Percentiles rank a stretch among this genome's conserved stretches.
phyloP scores from a whole-genome alignment of 2,113 vertebrate species.

The Hippopotamus amphibius region DNA sequence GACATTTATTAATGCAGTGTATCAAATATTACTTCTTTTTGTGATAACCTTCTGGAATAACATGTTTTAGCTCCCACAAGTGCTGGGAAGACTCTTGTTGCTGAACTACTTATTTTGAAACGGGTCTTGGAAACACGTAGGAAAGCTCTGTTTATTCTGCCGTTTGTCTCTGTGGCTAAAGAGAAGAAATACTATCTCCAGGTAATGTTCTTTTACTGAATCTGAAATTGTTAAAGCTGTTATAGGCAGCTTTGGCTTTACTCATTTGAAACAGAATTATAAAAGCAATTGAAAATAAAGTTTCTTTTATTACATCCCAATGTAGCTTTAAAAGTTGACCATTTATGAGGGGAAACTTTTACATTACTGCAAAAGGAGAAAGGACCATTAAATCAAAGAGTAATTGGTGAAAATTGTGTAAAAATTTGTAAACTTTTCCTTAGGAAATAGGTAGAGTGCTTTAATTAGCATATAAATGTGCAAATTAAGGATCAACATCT shows the following conservation, averaged over 20 bases:
- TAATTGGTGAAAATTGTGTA: constrained; percentile 12
- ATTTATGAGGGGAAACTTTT: background rate
- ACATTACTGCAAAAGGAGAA: constrained; percentile 15
- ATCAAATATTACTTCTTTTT: constrained; percentile 41
- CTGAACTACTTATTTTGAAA: constrained; percentile 97
- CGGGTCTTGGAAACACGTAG: constrained; percentile 94
- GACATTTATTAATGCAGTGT: constrained; percentile 30
- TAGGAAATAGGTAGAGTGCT: constrained; percentile 28
- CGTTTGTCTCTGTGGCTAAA: constrained; percentile 98
- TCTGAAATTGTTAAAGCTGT: constrained; percentile 4
- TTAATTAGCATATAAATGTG: background rate
- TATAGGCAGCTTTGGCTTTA: constrained; percentile 33
- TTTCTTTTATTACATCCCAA: background rate
- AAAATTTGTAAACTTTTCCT: constrained; percentile 38
- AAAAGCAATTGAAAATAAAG: constrained; percentile 9
- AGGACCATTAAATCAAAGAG: background rate
- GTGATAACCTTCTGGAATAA: constrained; percentile 62
- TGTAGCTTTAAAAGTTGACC: constrained; percentile 50
- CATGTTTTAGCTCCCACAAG: constrained; percentile 94
- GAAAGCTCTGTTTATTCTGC: constrained; percentile 97
- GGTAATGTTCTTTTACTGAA: constrained; percentile 85
- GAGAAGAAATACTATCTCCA: constrained; percentile 97
- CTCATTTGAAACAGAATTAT: constrained; percentile 54
- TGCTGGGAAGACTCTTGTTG: constrained; percentile 97
- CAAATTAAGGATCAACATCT: constrained; percentile 33